Evolutionary conservation across 2,113 vertebrate genomes (phyloP).

Genomic region (Leucopsar rothschildi): DNA sequence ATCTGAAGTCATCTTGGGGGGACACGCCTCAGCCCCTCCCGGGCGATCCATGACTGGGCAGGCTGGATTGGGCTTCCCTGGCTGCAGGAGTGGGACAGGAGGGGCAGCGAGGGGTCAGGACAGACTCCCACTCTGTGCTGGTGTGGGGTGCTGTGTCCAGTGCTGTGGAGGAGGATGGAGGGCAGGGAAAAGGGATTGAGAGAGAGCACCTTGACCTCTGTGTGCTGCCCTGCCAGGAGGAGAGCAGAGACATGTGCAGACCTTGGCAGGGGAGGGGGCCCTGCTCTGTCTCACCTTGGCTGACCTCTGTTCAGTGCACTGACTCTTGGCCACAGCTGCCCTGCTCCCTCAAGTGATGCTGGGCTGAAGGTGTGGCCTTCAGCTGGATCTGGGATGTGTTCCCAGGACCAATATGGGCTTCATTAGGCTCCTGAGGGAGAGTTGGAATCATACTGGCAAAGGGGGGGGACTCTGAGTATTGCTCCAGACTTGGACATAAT

Average conservation of each 20-base stretch:
- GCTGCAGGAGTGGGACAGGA: neutral
- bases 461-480: neutral
- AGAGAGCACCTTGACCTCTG: neutral
- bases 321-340: accelerated
- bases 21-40: neutral
- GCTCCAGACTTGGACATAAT: neutral
- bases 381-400: neutral
- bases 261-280: neutral
- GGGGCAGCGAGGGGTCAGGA: neutral
- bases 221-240: neutral
- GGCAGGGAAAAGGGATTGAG: neutral
- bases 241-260: accelerated
- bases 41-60: conserved; percentile 60
- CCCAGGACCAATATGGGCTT: neutral
- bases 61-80: neutral
- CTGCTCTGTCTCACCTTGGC: neutral
- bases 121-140: neutral
- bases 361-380: neutral
- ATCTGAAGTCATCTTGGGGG: conserved; percentile 80
- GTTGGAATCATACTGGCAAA: neutral
- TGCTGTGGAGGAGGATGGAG: neutral
- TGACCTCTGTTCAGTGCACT: neutral
- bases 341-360: accelerated
- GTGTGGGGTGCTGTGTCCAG: neutral
- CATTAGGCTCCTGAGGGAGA: neutral